Conservation (phyloP, 2,888 invertebrate species). For the Blastobasis lacticolella region DNA sequence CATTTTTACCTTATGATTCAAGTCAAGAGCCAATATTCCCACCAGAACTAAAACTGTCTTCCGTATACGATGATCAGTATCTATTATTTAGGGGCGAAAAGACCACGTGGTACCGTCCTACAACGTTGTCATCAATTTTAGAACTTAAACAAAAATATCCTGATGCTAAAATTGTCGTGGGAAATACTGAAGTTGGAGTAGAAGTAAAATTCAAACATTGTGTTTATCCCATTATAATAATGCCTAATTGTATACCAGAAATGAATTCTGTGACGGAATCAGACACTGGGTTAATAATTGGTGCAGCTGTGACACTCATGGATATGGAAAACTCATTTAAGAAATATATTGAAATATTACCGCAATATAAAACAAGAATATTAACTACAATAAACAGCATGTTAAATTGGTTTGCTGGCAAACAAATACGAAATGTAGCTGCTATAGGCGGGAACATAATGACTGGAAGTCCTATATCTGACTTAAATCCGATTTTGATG, state of each 20-base stretch:
- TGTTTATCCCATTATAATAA: constrained; percentile 84
- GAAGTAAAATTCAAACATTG: constrained; percentile 88
- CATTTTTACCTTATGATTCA: constrained; percentile 80
- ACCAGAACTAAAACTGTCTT: constrained; percentile 80
- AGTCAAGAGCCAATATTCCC: constrained; percentile 90
- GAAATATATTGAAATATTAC: constrained; percentile 70
- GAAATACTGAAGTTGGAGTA: constrained; percentile 89
- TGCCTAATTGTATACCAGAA: constrained; percentile 90
- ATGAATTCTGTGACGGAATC: constrained; percentile 75
- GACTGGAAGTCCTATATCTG: constrained; percentile 97
- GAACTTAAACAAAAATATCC: constrained; percentile 78
- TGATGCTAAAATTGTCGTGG: constrained; percentile 83
- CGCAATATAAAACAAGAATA: constrained; percentile 78
- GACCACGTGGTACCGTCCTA: constrained; percentile 82
- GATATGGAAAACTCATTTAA: constrained; percentile 81
- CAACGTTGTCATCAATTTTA: constrained; percentile 73
- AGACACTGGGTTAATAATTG: constrained; percentile 79
- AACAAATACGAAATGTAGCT: constrained; percentile 96
- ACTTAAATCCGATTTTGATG: constrained; percentile 93
- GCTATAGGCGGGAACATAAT: constrained; percentile 95
- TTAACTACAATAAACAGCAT: constrained; percentile 84
- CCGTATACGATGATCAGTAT: constrained; percentile 73
- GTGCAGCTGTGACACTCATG: constrained; percentile 87
- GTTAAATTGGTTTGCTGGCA: constrained; percentile 96
- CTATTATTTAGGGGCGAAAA: constrained; percentile 64